Percentiles rank a stretch among this genome's conserved stretches.
These are phyloP conservation scores for Myotis yumanensis DNA, from an alignment of 2,113 vertebrate genomes.

Conservation along the genomic window DNA sequence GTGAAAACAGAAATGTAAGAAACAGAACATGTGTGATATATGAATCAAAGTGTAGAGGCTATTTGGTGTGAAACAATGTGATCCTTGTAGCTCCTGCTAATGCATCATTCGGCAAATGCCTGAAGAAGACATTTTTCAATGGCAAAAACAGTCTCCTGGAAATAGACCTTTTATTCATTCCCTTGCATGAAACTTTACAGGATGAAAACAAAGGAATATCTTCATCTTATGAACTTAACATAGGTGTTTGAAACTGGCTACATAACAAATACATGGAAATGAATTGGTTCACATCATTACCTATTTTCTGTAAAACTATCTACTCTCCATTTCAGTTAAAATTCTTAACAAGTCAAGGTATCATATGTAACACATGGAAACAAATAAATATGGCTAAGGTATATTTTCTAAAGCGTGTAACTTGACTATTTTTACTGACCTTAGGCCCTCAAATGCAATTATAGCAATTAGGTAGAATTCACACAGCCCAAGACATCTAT, in stretches of 20 bases:
- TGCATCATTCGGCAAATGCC: slow-evolving; percentile 55
- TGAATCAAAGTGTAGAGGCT: slow-evolving; percentile 52
- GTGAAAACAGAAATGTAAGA: slow-evolving; percentile 58
- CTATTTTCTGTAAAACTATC: slow-evolving; percentile 4
- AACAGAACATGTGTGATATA: slow-evolving; percentile 66
- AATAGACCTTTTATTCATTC: slow-evolving; percentile 59
- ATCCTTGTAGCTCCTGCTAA: slow-evolving; percentile 66
- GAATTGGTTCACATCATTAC: slow-evolving; percentile 29
- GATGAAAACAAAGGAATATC: slow-evolving; percentile 60
- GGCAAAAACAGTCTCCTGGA: slow-evolving; percentile 59
- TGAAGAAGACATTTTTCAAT: slow-evolving; percentile 56
- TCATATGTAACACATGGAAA: not conserved
- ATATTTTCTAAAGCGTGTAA: not conserved
- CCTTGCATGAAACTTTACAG: slow-evolving; percentile 10
- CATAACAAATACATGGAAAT: slow-evolving; percentile 23
- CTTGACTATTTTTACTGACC: not conserved
- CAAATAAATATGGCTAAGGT: not conserved
- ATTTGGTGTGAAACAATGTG: slow-evolving; percentile 56
- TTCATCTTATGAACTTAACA: slow-evolving; percentile 52
- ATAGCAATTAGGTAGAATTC: not conserved
- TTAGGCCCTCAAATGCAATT: not conserved
- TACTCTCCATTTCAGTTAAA: slow-evolving; percentile 40
- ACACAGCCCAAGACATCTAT: not conserved
- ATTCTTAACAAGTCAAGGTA: slow-evolving; percentile 9
- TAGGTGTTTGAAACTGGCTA: slow-evolving; percentile 38